Percentiles rank a stretch among this genome's conserved stretches.
Conservation (phyloP, 2,113 vertebrate species). For the Dasyornis broadbenti region DNA sequence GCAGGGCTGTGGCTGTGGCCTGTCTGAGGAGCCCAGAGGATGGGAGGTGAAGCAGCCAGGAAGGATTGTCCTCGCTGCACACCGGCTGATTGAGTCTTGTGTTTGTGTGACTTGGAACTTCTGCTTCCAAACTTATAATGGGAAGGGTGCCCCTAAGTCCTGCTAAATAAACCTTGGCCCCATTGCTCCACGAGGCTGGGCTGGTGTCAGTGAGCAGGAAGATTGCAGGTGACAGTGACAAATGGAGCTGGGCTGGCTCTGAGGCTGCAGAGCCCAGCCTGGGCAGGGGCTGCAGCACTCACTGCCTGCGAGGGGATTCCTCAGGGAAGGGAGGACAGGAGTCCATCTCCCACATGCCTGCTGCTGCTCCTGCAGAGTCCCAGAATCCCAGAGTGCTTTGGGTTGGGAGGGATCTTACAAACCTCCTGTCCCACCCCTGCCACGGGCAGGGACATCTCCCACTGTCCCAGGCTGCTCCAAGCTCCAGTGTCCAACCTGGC, state of each 20-base stretch:
- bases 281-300: background rate
- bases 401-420: background rate
- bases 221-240: constrained; percentile 9
- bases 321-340: background rate
- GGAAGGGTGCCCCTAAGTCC: background rate
- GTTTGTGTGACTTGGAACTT: background rate
- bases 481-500: background rate
- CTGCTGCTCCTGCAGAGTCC: background rate
- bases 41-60: background rate
- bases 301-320: background rate
- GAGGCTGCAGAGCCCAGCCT: background rate
- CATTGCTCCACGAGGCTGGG: background rate
- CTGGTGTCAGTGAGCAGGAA: background rate
- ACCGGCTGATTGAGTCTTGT: background rate
- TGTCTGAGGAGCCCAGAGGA: background rate
- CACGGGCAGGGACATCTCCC: background rate
- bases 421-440: background rate
- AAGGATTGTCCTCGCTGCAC: background rate
- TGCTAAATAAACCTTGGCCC: background rate
- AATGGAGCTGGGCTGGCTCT: background rate
- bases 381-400: background rate
- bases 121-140: background rate
- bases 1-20: background rate
- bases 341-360: background rate
- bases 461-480: background rate